Base-by-base conservation (phyloP, 2,888 invertebrate species). In the Apamea sordens region DNA sequence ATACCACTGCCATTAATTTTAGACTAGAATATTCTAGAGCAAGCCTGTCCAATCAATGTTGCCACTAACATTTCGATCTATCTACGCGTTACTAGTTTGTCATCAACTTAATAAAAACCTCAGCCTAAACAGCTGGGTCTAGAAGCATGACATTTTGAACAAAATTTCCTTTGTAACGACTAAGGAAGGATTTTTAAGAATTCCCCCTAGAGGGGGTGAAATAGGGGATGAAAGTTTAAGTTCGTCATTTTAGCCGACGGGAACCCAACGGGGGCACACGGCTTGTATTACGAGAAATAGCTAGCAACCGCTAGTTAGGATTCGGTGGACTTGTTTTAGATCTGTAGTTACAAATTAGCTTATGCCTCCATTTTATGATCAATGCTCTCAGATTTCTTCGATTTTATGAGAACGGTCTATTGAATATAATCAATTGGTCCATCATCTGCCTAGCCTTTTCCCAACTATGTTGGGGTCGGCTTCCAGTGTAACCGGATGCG, bases 1-100 rank as follows among this genome's bases (percentile, higher is more conserved):
- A 41, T 56, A 24, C 18, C 80, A 81, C 79, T 65, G 28, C 11
- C 77, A 36, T 47, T 41, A 4, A 77, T 56, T 0, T 18, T 64
- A 61, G n/a, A 50, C 1, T 67, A 50, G 47, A n/a, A 13, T 36
- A 4, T 64, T 64, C 32, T 36, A 21, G 32, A 56, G 15, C 10
- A 44, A 76, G 41, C n/a, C 81, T n/a, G 32, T 71, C 36, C 53
- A 32, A 53, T 11, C 13, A 18, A 56, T 28, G 56, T 24, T 18
- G n/a, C 13, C 11, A 44, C 10, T 11, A n/a, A 47, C 1, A 68
- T 28, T 44, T 44, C 21, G 1, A 18, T n/a, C 44, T 44, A 5
- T 24, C 53, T 24, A 24, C 0, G 21, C 8, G 2, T 18, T 50
- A 18, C 53, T 53, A 53, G 53, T 53, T 53, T 53, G 8, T 53